A percentile compares a stretch with the other conserved stretches of the same genome.
Conservation (phyloP, 2,113 vertebrate species). For the human (Homo sapiens) region GRCh38 chr9:103522001-103522500, state of each 20-base stretch:
- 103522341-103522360: neutral
- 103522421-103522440: neutral
- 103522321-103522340: neutral
- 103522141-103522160: neutral
- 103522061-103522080: neutral
- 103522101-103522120: neutral
- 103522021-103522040: conserved; percentile 32
- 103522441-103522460: neutral
- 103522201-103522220: neutral
- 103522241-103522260: neutral
- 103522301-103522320: neutral
- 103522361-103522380: neutral
- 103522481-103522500: neutral
- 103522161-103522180: neutral
- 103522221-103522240: neutral
- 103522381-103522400: neutral
- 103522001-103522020: conserved; percentile 14
- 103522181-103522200: neutral
- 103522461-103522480: neutral
- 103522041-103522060: conserved; percentile 33
- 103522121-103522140: neutral
- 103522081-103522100: neutral
- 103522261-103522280: conserved; percentile 14
- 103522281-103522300: neutral
- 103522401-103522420: neutral